Evolutionary conservation across 2,888 invertebrate species (phyloP).

Genomic region (Hydrotaea cyrtoneurina): DNA sequence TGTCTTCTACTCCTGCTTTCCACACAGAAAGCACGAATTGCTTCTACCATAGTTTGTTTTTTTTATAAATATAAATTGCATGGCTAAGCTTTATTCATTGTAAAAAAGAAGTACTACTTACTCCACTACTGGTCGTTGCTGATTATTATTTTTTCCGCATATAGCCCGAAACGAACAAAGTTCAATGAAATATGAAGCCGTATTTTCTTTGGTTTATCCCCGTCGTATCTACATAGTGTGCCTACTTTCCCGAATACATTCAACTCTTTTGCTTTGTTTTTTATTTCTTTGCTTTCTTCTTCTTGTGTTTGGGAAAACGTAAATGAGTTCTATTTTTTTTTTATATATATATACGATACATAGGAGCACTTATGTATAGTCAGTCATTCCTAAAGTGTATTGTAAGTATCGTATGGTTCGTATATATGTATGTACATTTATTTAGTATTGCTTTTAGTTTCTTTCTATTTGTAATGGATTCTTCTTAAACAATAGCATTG

Average conservation of each 20-base stretch:
- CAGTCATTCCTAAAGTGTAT: background rate
- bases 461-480: conserved; percentile 54
- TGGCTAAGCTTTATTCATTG: conserved; percentile 47
- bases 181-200: conserved; percentile 68
- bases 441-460: conserved; percentile 3
- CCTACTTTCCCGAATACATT: conserved; percentile 20
- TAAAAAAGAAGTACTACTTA: conserved; percentile 28
- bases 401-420: background rate
- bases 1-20: conserved; percentile 12
- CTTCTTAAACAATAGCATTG: conserved; percentile 35
- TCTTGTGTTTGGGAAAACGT: conserved; percentile 34
- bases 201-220: conserved; percentile 47
- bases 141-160: conserved; percentile 38
- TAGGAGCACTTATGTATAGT: background rate
- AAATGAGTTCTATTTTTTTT: conserved; percentile 38
- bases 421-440: background rate
- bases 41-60: background rate
- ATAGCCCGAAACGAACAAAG: conserved; percentile 57
- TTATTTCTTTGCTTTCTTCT: conserved; percentile 67
- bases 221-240: background rate
- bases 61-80: conserved; percentile 40
- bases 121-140: conserved; percentile 15
- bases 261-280: conserved; percentile 19
- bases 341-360: conserved; percentile 2
- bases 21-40: conserved; percentile 29